Evolutionary conservation across 2,797 vertebrate species (phyloP).

Genomic region (Chelon auratus): DNA sequence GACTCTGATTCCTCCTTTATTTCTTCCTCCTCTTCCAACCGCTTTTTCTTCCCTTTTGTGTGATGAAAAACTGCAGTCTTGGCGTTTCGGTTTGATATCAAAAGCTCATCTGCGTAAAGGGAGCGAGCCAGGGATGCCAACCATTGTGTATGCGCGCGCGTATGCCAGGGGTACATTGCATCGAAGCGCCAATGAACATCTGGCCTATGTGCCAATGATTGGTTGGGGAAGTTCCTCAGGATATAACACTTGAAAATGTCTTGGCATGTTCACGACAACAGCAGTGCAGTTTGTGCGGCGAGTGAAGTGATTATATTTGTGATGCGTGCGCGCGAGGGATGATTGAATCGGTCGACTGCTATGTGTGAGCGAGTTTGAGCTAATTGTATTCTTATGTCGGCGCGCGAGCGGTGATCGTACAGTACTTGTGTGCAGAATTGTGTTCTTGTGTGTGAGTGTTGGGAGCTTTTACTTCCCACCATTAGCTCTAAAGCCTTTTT

Average conservation of each 20-base stretch:
- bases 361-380: conserved; percentile 54
- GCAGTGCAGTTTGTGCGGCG: conserved; percentile 75
- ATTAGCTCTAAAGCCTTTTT: conserved; percentile 86
- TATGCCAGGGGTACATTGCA: conserved; percentile 75
- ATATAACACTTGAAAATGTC: conserved; percentile 85
- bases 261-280: conserved; percentile 92
- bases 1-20: conserved; percentile 1
- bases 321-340: conserved; percentile 31
- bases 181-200: conserved; percentile 88
- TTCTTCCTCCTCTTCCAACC: conserved; percentile 2
- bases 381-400: conserved; percentile 63
- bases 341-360: conserved; percentile 51
- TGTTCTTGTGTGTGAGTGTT: conserved; percentile 61
- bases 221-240: conserved; percentile 79
- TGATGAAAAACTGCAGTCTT: conserved; percentile 63
- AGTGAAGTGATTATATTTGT: conserved; percentile 49
- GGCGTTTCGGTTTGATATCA: conserved; percentile 67
- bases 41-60: conserved; percentile 22
- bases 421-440: conserved; percentile 45
- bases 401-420: conserved; percentile 52
- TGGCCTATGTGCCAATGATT: conserved; percentile 91
- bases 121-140: conserved; percentile 60
- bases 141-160: conserved; percentile 44
- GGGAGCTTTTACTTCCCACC: conserved; percentile 86
- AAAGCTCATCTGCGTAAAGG: conserved; percentile 65